A percentile compares a stretch with the other conserved stretches of the same genome.
These are phyloP conservation scores for Cairina moschata DNA, from an alignment of 2,113 vertebrate genomes.

Conservation along the genomic window DNA sequence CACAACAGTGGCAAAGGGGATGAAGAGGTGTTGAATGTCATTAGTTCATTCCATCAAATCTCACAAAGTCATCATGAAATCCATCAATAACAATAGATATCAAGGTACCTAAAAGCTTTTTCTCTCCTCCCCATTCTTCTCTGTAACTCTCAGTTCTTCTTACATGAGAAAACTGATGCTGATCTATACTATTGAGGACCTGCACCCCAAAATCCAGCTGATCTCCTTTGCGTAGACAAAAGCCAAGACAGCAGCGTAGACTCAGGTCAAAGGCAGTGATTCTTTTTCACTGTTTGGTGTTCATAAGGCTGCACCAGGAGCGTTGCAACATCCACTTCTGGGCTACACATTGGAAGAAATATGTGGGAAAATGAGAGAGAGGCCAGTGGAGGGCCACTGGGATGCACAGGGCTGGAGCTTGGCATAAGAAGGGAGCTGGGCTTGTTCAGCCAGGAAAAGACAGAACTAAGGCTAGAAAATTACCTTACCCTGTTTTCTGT, in stretches of 20 bases:
- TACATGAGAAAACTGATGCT: background rate
- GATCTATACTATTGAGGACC: background rate
- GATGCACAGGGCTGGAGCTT: background rate
- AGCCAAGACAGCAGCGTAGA: background rate
- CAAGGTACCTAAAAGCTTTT: background rate
- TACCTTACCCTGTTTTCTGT: background rate
- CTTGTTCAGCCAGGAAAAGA: background rate
- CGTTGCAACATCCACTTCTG: background rate
- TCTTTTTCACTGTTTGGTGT: background rate
- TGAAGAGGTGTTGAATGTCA: background rate
- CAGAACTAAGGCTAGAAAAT: background rate
- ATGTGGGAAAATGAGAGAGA: background rate
- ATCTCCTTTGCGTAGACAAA: accelerated
- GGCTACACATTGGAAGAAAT: background rate
- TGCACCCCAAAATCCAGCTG: background rate
- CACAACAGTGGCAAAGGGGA: background rate
- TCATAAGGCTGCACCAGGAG: background rate
- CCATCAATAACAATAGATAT: background rate
- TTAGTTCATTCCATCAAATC: background rate
- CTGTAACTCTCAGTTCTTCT: background rate
- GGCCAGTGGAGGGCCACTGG: background rate
- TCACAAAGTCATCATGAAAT: background rate
- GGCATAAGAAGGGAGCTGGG: background rate
- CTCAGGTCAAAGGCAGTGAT: background rate
- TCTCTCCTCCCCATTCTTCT: background rate